These are phyloP conservation scores for Phaonia tiefii DNA, from an alignment of 2,888 invertebrate genomes.

Conservation along the genomic window DNA sequence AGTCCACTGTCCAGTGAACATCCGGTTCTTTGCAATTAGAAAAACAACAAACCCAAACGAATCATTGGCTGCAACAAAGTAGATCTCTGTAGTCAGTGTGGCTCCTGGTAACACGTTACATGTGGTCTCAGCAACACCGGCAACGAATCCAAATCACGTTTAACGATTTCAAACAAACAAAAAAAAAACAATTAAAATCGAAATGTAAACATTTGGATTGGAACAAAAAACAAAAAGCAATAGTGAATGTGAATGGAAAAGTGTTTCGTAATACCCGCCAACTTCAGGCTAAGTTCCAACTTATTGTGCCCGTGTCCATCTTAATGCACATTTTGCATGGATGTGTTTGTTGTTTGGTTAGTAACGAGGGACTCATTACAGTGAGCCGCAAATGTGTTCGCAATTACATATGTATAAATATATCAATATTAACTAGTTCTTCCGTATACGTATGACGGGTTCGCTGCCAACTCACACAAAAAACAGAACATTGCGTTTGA, in stretches of 20 bases:
- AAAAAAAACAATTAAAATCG: conserved; percentile 1
- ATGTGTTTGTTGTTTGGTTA: neutral
- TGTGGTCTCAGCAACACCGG: neutral
- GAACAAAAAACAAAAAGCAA: conserved; percentile 22
- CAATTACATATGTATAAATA: too few species aligned
- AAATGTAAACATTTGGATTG: neutral
- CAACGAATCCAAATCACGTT: conserved; percentile 30
- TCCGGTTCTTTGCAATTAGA: conserved; percentile 12
- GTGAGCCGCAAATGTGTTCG: too few species aligned
- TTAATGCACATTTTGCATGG: neutral
- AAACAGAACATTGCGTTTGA: too few species aligned
- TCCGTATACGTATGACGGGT: too few species aligned
- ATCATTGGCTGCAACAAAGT: too few species aligned
- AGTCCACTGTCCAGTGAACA: too few species aligned
- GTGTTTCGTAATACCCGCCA: conserved; percentile 32
- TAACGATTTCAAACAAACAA: conserved; percentile 3
- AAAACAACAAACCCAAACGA: neutral
- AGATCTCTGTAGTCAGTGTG: neutral
- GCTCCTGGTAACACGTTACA: conserved; percentile 17
- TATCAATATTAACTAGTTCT: too few species aligned
- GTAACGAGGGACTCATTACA: neutral
- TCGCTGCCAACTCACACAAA: too few species aligned
- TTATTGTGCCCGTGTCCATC: neutral
- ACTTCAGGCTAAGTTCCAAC: too few species aligned
- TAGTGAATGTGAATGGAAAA: conserved; percentile 61